phyloP scores from a whole-genome alignment of 64 coral and sea anemone genomes.

The Montipora sp. region DNA sequence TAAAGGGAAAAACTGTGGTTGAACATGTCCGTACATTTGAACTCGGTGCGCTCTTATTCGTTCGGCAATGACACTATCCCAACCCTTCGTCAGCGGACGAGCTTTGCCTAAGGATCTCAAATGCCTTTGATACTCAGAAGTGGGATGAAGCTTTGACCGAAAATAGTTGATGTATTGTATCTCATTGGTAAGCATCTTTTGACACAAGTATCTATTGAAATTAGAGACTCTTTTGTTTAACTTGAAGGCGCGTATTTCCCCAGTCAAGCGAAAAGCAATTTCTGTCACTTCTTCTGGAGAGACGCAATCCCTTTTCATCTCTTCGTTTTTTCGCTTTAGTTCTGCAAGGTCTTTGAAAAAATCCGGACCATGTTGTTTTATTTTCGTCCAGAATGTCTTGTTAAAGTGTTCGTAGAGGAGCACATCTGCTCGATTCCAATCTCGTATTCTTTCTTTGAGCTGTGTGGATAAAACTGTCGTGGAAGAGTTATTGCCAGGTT shows the following conservation, averaged over 20 bases:
- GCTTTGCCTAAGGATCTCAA: constrained; percentile 45
- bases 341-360: constrained; percentile 83
- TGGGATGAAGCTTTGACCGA: constrained; percentile 71
- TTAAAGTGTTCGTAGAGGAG: constrained; percentile 84
- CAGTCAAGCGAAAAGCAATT: constrained; percentile 66
- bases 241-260: constrained; percentile 59
- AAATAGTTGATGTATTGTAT: constrained; percentile 90
- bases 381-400: constrained; percentile 96
- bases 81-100: neutral
- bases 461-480: neutral
- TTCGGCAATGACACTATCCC: neutral
- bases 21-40: neutral
- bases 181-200: constrained; percentile 89
- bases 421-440: constrained; percentile 81
- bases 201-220: constrained; percentile 83
- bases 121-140: constrained; percentile 71
- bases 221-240: constrained; percentile 56
- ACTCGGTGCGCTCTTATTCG: neutral
- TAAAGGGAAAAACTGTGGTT: neutral
- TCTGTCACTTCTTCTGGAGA: constrained; percentile 74
- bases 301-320: constrained; percentile 70
- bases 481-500: constrained; percentile 25
- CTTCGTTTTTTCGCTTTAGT: constrained; percentile 70
- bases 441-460: constrained; percentile 51
- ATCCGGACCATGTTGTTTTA: constrained; percentile 67